These are phyloP conservation scores for Trematocara unimaculatum DNA, from an alignment of 2,113 vertebrate species.

Conservation along the genomic window DNA sequence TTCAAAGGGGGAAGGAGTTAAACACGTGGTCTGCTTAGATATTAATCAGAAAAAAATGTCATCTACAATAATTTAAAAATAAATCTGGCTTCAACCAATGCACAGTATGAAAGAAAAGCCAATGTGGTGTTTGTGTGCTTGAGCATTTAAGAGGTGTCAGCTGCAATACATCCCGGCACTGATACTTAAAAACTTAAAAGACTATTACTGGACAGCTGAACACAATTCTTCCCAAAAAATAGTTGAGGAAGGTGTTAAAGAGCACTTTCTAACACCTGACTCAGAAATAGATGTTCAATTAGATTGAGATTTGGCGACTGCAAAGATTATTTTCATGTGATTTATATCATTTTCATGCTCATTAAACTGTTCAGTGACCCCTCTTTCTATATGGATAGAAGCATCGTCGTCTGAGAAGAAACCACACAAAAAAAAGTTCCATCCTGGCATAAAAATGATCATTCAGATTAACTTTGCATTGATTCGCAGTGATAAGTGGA, in stretches of 20 bases:
- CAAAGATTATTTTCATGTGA: neutral
- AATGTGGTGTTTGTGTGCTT: neutral
- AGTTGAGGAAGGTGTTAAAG: neutral
- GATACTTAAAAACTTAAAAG: neutral
- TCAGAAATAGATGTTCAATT: neutral
- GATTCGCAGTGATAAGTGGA: neutral
- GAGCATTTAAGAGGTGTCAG: neutral
- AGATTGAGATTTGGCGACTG: neutral
- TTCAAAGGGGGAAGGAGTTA: neutral
- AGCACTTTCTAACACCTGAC: neutral
- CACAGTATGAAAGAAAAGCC: neutral
- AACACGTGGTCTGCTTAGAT: neutral
- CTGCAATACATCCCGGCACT: neutral
- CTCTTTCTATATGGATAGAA: neutral
- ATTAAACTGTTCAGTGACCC: neutral
- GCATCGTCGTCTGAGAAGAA: accelerated
- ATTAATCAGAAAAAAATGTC: neutral
- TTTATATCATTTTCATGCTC: neutral
- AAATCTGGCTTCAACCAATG: neutral
- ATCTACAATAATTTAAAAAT: neutral
- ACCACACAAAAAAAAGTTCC: neutral
- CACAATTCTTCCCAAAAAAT: neutral
- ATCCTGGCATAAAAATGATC: neutral
- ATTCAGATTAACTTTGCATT: neutral
- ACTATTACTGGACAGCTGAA: neutral